Evolutionary conservation across 2,797 vertebrate genomes (phyloP).

Genomic region (Syncerus caffer): DNA sequence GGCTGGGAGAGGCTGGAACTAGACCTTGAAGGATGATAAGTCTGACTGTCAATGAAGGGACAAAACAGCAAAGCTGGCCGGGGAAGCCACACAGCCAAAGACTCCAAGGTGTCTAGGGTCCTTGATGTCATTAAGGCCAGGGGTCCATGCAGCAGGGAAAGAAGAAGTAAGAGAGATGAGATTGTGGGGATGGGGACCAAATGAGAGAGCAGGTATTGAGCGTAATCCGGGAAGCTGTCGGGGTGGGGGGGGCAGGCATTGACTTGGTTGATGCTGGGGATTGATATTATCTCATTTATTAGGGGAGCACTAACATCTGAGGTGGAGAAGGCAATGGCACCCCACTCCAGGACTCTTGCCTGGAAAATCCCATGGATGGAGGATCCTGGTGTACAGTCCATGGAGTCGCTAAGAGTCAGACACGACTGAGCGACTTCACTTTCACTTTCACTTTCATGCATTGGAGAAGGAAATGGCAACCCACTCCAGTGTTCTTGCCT

Average conservation of each 20-base stretch:
- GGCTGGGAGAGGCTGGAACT: not conserved
- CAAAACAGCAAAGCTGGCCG: too few relatives aligned
- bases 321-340: too few relatives aligned
- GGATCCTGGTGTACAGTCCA: too few relatives aligned
- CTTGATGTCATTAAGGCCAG: not conserved
- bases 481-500: too few relatives aligned
- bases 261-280: not conserved
- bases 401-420: too few relatives aligned
- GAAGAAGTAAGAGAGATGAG: not conserved
- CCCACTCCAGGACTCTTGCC: too few relatives aligned
- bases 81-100: not conserved
- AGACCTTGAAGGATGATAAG: not conserved
- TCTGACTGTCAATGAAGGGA: not conserved
- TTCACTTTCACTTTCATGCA: too few relatives aligned
- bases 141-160: not conserved
- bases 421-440: too few relatives aligned
- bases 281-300: not conserved
- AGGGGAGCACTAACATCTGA: not conserved
- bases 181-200: not conserved
- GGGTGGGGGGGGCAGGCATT: accelerated
- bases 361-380: too few relatives aligned
- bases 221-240: accelerated
- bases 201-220: not conserved
- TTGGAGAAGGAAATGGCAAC: too few relatives aligned
- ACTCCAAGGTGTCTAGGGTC: not conserved